These are phyloP conservation scores for Notiomystis cincta DNA, from an alignment of 2,113 vertebrate genomes.

Conservation along the genomic window DNA sequence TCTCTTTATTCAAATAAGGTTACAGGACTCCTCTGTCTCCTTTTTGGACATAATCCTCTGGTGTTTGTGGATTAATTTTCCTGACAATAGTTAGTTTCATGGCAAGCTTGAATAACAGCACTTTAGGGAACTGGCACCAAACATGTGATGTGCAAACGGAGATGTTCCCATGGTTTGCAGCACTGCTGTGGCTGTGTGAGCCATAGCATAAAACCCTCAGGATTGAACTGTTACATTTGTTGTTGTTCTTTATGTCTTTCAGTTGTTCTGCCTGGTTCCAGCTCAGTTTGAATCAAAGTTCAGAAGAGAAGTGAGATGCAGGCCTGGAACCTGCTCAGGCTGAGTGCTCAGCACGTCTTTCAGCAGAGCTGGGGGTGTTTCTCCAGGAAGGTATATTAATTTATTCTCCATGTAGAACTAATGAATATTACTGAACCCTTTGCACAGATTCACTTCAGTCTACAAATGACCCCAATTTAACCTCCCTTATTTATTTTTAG, in stretches of 20 bases:
- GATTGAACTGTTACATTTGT: not conserved
- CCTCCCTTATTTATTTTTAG: not conserved
- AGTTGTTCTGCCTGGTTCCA: not conserved
- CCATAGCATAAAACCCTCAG: not conserved
- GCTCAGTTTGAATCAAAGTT: not conserved
- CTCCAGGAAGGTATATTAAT: not conserved
- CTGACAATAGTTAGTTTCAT: not conserved
- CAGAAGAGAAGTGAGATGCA: not conserved
- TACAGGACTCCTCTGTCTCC: too few relatives aligned
- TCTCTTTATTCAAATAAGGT: too few relatives aligned
- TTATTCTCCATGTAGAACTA: not conserved
- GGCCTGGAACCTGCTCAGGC: not conserved
- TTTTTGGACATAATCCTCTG: too few relatives aligned
- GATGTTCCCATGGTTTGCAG: not conserved
- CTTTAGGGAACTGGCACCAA: not conserved
- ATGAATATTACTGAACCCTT: not conserved
- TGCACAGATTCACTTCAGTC: not conserved
- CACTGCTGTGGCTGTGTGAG: not conserved
- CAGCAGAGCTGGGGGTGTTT: not conserved
- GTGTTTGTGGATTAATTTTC: too few relatives aligned
- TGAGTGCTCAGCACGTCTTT: not conserved
- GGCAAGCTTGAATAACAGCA: not conserved
- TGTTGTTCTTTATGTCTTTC: not conserved
- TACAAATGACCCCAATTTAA: conserved; percentile 10
- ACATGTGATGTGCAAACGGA: not conserved